Conservation (phyloP, 2,797 vertebrate genomes). For the Chaetodon trifasciatus region DNA sequence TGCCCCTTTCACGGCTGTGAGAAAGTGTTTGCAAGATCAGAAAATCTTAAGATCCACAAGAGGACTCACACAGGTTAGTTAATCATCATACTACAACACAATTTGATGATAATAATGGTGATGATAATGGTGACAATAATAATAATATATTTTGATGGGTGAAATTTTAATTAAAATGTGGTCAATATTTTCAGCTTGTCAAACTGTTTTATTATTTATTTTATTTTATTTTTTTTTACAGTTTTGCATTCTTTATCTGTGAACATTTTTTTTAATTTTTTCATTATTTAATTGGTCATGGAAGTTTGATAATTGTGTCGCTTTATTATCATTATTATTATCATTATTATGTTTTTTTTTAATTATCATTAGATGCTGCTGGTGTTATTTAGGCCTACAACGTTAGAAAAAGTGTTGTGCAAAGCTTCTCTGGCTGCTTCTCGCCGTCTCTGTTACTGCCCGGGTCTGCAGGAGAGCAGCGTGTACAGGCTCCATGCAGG, state of each 20-base stretch:
- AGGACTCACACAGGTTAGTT: slow-evolving; percentile 88
- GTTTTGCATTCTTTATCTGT: neutral
- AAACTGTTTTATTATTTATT: neutral
- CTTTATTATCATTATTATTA: neutral
- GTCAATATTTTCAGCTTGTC: neutral
- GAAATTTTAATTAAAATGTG: neutral
- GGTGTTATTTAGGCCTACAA: slow-evolving; percentile 10
- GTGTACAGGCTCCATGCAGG: slow-evolving; percentile 32
- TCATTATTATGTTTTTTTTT: slow-evolving; percentile 1
- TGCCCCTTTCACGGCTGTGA: slow-evolving; percentile 83
- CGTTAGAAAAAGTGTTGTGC: neutral
- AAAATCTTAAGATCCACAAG: slow-evolving; percentile 89
- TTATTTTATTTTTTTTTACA: slow-evolving; percentile 6
- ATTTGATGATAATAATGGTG: slow-evolving; percentile 27
- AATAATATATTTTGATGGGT: slow-evolving; percentile 8
- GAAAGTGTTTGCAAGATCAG: slow-evolving; percentile 87
- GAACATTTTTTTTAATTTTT: neutral
- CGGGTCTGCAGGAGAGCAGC: slow-evolving; percentile 16
- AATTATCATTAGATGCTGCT: neutral
- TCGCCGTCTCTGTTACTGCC: slow-evolving; percentile 28
- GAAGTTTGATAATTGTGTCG: neutral
- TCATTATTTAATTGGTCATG: neutral
- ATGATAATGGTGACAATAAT: slow-evolving; percentile 34
- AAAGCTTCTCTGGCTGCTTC: slow-evolving; percentile 7
- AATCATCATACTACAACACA: slow-evolving; percentile 6